phyloP scores from a whole-genome alignment of 2,888 invertebrate species.

The Frankliniella intonsa region DNA sequence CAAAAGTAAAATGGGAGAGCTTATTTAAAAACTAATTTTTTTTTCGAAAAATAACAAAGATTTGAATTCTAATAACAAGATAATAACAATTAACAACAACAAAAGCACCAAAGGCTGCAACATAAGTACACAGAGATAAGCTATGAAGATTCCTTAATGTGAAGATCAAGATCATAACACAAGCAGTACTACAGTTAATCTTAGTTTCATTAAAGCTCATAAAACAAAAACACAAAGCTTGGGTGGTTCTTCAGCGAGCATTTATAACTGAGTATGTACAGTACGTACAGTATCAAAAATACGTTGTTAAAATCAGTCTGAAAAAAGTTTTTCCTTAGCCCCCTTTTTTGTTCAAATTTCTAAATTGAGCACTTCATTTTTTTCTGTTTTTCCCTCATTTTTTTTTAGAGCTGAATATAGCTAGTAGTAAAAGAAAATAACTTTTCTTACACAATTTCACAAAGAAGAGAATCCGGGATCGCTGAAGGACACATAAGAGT shows the following conservation, averaged over 20 bases:
- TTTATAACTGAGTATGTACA: not conserved
- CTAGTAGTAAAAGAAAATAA: not conserved
- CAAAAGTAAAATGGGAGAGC: not conserved
- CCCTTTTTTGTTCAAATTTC: not conserved
- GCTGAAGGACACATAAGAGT: not conserved
- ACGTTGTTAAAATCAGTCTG: not conserved
- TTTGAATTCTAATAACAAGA: not conserved
- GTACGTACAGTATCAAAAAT: not conserved
- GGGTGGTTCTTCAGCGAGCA: not conserved
- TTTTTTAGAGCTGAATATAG: not conserved
- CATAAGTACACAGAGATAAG: no score
- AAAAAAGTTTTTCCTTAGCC: not conserved
- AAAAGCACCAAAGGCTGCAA: no score
- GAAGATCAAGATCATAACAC: no score
- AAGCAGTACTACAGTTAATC: not conserved
- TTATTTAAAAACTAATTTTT: not conserved
- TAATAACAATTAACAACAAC: no score
- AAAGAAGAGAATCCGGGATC: not conserved
- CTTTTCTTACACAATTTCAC: not conserved
- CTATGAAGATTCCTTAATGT: no score
- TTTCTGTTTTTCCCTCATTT: not conserved
- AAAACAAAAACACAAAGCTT: not conserved
- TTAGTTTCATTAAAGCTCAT: not conserved
- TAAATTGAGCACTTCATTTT: not conserved
- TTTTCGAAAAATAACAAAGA: not conserved